A percentile compares a stretch with the other conserved stretches of the same genome.
Conservation (phyloP, 2,888 invertebrate genomes). For the Rosalia funebris region DNA sequence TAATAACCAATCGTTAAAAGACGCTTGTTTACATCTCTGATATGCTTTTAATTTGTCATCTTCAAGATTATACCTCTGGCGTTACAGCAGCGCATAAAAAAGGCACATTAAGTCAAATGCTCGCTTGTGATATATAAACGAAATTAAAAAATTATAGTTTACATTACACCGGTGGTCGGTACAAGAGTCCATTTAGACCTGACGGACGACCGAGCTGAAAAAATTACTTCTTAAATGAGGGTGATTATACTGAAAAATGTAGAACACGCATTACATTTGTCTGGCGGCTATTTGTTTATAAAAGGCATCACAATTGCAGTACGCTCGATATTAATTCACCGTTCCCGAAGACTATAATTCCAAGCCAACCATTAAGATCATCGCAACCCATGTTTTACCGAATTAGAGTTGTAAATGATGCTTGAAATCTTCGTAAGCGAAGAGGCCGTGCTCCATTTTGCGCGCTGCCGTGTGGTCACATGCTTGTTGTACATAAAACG, state of each 20-base stretch:
- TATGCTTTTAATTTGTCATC: conserved; percentile 25
- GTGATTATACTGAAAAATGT: conserved; percentile 14
- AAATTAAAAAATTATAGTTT: conserved; percentile 28
- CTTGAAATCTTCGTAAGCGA: conserved; percentile 17
- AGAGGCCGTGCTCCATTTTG: background rate
- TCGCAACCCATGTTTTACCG: conserved; percentile 45
- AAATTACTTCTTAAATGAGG: conserved; percentile 14
- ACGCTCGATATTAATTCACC: conserved; percentile 17
- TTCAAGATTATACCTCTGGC: background rate
- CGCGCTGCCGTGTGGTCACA: conserved; percentile 15
- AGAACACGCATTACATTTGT: conserved; percentile 19
- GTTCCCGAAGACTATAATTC: conserved; percentile 20
- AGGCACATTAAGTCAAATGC: conserved; percentile 5
- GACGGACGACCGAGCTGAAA: conserved; percentile 19
- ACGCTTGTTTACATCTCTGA: conserved; percentile 3
- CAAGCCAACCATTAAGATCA: conserved; percentile 40
- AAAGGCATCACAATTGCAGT: conserved; percentile 20
- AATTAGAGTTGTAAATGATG: conserved; percentile 48
- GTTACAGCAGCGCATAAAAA: conserved; percentile 4
- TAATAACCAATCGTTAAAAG: background rate
- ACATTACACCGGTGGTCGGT: conserved; percentile 13
- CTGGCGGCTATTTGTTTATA: conserved; percentile 26
- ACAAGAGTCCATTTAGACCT: conserved; percentile 23
- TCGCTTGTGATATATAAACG: conserved; percentile 6
- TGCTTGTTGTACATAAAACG: conserved; percentile 15